Conservation (phyloP, 2,888 invertebrate species). For the Chaetoderma sp. region DNA sequence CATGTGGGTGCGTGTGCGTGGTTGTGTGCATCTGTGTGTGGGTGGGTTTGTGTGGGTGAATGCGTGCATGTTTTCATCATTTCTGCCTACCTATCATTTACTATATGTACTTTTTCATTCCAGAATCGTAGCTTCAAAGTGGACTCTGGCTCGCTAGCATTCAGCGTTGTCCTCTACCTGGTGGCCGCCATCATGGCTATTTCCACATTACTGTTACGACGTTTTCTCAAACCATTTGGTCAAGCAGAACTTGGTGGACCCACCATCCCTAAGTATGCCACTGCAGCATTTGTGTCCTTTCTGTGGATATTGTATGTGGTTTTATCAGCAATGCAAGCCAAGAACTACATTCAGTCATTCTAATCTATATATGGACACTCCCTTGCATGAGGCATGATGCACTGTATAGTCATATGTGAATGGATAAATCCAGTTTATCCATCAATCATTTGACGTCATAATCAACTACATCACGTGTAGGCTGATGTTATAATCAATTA, state of each 20-base stretch:
- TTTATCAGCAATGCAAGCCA: conserved; percentile 65
- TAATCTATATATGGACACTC: too few relatives aligned
- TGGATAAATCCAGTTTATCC: too few relatives aligned
- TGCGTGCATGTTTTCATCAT: too few relatives aligned
- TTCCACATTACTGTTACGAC: conserved; percentile 70
- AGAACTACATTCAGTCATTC: conserved; percentile 26
- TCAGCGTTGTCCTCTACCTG: conserved; percentile 74
- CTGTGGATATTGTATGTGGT: conserved; percentile 73
- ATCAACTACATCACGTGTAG: too few relatives aligned
- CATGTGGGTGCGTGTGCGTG: too few relatives aligned
- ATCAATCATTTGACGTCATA: too few relatives aligned
- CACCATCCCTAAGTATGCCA: conserved; percentile 63
- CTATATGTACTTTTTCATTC: conserved; percentile 35
- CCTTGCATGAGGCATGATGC: too few relatives aligned
- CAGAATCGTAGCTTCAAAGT: conserved; percentile 64
- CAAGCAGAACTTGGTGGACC: conserved; percentile 74
- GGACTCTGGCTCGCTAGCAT: conserved; percentile 57
- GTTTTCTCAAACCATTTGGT: conserved; percentile 71
- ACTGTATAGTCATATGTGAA: too few relatives aligned
- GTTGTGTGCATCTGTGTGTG: too few relatives aligned
- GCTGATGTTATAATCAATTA: too few relatives aligned
- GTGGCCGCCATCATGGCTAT: conserved; percentile 71
- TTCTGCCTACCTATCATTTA: too few relatives aligned
- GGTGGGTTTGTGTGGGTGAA: too few relatives aligned
- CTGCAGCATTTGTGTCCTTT: conserved; percentile 68